Percentiles rank a stretch among this genome's conserved stretches.
Conservation (phyloP, 2,113 vertebrate genomes). For the Lophura nycthemera region DNA sequence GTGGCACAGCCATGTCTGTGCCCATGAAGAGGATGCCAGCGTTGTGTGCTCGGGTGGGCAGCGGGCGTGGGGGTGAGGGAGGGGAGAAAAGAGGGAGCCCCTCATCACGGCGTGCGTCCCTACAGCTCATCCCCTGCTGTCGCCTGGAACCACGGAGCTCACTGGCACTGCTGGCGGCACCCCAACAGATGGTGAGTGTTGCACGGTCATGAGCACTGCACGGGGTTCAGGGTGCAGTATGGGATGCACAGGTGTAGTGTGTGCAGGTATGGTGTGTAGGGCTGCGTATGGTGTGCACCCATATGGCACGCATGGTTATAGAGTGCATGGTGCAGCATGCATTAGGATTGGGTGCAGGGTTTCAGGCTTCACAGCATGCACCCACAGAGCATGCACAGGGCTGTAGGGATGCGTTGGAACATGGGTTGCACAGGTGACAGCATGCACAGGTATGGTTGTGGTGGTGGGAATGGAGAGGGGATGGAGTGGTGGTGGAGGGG, state of each 20-base stretch:
- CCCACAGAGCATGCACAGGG: background rate
- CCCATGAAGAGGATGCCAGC: constrained; percentile 71
- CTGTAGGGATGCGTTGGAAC: background rate
- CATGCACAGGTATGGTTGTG: background rate
- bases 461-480: too few relatives aligned
- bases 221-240: background rate
- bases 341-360: rapidly evolving
- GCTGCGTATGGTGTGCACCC: too few relatives aligned
- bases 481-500: too few relatives aligned
- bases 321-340: too few relatives aligned
- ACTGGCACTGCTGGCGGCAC: rapidly evolving
- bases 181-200: background rate
- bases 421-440: background rate
- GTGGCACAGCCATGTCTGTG: constrained; percentile 68
- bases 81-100: too few relatives aligned
- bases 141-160: background rate
- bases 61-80: rapidly evolving
- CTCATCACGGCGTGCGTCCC: rapidly evolving
- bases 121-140: background rate
- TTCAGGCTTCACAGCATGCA: too few relatives aligned
- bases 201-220: background rate
- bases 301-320: rapidly evolving
- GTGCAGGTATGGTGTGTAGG: background rate
- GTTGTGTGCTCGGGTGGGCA: constrained; percentile 58
- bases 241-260: too few relatives aligned